Conservation (phyloP, 1,140 invertebrate genomes). For the Panonychus citri region DNA sequence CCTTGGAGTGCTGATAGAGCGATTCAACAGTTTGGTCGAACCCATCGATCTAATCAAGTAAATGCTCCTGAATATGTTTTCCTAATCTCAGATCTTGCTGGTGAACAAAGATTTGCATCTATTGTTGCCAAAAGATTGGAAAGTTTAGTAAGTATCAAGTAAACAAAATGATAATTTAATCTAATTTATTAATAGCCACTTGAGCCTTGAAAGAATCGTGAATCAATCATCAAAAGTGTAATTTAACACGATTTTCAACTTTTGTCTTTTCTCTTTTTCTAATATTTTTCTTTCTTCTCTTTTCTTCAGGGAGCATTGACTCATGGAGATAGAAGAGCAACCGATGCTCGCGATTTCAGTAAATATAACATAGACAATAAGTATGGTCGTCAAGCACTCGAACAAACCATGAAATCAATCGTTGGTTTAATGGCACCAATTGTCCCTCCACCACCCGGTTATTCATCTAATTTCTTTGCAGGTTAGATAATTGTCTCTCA, state of each 20-base stretch:
- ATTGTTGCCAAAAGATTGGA: constrained; percentile 90
- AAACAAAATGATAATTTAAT: no score
- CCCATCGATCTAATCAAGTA: constrained; percentile 67
- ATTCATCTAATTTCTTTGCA: constrained; percentile 79
- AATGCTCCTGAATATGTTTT: constrained; percentile 97
- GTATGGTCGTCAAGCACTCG: constrained; percentile 71
- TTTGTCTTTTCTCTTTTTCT: no score
- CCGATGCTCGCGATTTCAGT: constrained; percentile 84
- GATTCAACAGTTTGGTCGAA: constrained; percentile 96
- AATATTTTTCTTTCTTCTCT: no score
- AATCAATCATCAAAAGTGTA: not conserved
- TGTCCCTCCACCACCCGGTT: constrained; percentile 66
- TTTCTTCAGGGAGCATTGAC: constrained; percentile 52
- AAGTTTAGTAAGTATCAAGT: constrained; percentile 50
- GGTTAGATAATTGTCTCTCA: constrained; percentile 20
- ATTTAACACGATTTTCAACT: no score
- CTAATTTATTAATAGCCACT: not conserved
- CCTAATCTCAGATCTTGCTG: constrained; percentile 90
- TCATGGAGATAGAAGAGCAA: constrained; percentile 89
- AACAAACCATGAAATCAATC: constrained; percentile 76
- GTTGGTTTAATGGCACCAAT: constrained; percentile 47
- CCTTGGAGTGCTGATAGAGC: constrained; percentile 98
- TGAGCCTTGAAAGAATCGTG: no score
- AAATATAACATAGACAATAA: constrained; percentile 98
- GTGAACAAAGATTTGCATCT: constrained; percentile 81